phyloP scores from a whole-genome alignment of 2,113 vertebrate species.

The Paramisgurnus dabryanus region DNA sequence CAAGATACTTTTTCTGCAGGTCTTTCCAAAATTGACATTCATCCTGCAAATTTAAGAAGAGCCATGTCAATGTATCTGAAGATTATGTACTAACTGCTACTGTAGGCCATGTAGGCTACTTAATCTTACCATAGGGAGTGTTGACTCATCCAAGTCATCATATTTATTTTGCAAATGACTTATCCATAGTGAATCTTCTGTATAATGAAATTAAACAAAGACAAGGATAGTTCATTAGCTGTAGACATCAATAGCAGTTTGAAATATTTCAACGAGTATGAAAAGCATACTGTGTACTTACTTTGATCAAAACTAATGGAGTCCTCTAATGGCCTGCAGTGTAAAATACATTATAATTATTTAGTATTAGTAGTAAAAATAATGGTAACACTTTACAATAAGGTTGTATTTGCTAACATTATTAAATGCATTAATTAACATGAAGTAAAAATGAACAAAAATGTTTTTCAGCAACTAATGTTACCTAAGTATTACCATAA shows the following conservation, averaged over 20 bases:
- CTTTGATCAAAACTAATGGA: not conserved
- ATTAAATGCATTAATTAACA: too few species aligned
- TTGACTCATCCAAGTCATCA: conserved; percentile 48
- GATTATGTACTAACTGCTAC: not conserved
- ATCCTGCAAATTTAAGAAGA: conserved; percentile 51
- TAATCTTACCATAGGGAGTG: conserved; percentile 58
- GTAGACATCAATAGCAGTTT: too few species aligned
- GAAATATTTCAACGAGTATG: not conserved
- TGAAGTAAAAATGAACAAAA: too few species aligned
- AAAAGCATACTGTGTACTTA: not conserved
- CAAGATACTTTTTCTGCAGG: conserved; percentile 61
- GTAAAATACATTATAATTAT: too few species aligned
- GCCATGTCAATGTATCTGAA: not conserved
- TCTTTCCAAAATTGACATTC: conserved; percentile 64
- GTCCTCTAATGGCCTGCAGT: not conserved
- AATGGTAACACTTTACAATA: too few species aligned
- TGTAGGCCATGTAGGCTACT: not conserved
- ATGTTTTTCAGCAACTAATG: too few species aligned
- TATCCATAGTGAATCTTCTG: conserved; percentile 54
- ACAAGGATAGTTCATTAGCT: too few species aligned
- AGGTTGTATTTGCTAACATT: too few species aligned
- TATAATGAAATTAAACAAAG: not conserved
- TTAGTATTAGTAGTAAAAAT: too few species aligned
- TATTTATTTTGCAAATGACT: conserved; percentile 54
- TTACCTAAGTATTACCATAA: too few species aligned